These are phyloP conservation scores for Noturus placidus DNA, from an alignment of 2,113 vertebrate genomes.

Conservation along the genomic window DNA sequence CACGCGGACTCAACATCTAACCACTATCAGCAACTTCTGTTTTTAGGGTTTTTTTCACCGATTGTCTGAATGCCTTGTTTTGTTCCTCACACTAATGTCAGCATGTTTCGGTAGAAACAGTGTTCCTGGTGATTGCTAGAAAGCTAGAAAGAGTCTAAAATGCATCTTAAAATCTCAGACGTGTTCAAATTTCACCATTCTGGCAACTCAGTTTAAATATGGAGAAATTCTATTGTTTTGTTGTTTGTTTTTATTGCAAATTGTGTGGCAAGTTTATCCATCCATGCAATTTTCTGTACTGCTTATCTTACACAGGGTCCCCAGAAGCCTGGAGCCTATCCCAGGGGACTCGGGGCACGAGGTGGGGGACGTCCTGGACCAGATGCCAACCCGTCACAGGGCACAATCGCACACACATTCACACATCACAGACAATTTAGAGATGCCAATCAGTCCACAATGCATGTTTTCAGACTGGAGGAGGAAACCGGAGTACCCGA, in stretches of 20 bases:
- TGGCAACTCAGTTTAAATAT: background rate
- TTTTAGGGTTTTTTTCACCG: background rate
- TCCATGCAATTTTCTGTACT: no score
- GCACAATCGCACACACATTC: no score
- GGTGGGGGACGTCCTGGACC: no score
- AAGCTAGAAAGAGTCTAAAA: background rate
- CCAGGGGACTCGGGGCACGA: no score
- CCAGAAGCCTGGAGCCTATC: no score
- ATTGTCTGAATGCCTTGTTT: slow-evolving; percentile 29
- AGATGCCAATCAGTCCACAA: no score
- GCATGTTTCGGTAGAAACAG: slow-evolving; percentile 28
- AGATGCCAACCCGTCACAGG: no score
- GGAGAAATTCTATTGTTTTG: background rate
- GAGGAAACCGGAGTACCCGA: no score
- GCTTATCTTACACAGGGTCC: no score
- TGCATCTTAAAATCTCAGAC: background rate
- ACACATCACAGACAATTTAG: no score
- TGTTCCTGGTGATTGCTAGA: slow-evolving; percentile 33
- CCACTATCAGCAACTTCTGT: slow-evolving; percentile 49
- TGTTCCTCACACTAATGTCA: slow-evolving; percentile 26
- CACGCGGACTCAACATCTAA: slow-evolving; percentile 50
- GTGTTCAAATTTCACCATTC: background rate
- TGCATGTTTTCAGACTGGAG: no score
- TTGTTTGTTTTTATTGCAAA: background rate
- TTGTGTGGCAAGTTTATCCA: background rate